Conservation (phyloP, 1,140 invertebrate genomes). For the Aradophagus sp. region DNA sequence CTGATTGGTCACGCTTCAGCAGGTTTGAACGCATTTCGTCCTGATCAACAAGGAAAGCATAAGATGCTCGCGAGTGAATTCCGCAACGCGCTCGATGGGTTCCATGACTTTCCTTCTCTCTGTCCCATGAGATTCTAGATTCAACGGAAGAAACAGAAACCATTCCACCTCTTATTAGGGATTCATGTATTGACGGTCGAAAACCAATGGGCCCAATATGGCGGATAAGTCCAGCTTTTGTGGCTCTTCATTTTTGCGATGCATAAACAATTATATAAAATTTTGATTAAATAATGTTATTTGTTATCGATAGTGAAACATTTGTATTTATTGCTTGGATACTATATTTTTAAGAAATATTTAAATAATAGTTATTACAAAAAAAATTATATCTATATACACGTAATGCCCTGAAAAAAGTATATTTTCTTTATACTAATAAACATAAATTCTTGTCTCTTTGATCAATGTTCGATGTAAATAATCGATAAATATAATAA, state of each 20-base stretch:
- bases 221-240: slow-evolving; percentile 11
- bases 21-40: slow-evolving; percentile 66
- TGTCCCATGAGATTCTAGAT: slow-evolving; percentile 42
- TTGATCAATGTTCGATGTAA: no score
- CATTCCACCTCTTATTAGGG: slow-evolving; percentile 59
- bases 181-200: slow-evolving; percentile 47
- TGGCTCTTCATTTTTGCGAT: no score
- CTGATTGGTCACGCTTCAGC: slow-evolving; percentile 64
- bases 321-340: no score
- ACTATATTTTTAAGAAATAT: no score
- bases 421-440: no score
- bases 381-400: no score
- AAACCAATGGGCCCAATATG: slow-evolving; percentile 28
- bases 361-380: no score
- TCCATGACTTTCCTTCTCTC: slow-evolving; percentile 49
- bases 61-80: slow-evolving; percentile 45
- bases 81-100: slow-evolving; percentile 26
- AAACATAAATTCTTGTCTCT: no score
- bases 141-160: slow-evolving; percentile 59
- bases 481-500: no score
- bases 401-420: no score
- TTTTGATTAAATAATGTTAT: slow-evolving; percentile 6
- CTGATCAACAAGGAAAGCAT: slow-evolving; percentile 66
- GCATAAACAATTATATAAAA: not conserved
- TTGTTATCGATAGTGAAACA: no score